Evolutionary conservation across 2,113 vertebrate genomes (phyloP), one percentile per base, ranked within the genome.

Genomic region (Oncorhynchus mykiss): DNA sequence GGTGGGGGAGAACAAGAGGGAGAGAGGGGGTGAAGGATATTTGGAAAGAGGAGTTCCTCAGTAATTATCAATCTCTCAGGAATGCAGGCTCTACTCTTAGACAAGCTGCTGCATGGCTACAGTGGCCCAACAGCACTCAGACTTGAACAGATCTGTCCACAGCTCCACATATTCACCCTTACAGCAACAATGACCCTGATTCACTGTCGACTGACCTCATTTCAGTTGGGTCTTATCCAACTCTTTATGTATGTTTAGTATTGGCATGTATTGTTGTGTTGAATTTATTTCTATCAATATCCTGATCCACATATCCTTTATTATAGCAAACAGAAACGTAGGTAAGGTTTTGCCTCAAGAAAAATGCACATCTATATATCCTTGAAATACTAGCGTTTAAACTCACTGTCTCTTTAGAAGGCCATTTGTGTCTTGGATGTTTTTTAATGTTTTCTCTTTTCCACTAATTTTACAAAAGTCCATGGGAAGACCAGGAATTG

Each of bases 61-160:
- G 88, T 89, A 91, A 93, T 93, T 91, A 92, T 93, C 85, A 90
- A 89, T 92, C 88, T 82, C 81, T 88, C 72, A 89, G 92, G 92
- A 93, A 93, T 93, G 92, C 76, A 73, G 86, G 76, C 75, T 65
- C 83, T 82, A 83, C 81, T 88, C 82, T 86, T 78, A 80, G 87
- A 85, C 91, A 91, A 87, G 91, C 90, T 82, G 86, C 90, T 91
- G 90, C 92, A 92, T 7, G 88, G 88, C 88, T 85, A 18, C 74
- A 74, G 27, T 49, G 20, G 78, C 77, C 78, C 80, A n/a, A 24
- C 76, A 80, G 80, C 66, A 70, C 49, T 34, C 75, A 78, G 80
- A 62, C 73, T 51, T 69, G 31, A 75, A 65, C 83, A 70, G 80
- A 59, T 73, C 29, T 16, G 34, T 79, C 60, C 76, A 80, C 51